A percentile compares a stretch with the other conserved stretches of the same genome.
These are phyloP conservation scores for Crax fasciolata DNA, from an alignment of 2,797 vertebrate species.

Conservation along the genomic window DNA sequence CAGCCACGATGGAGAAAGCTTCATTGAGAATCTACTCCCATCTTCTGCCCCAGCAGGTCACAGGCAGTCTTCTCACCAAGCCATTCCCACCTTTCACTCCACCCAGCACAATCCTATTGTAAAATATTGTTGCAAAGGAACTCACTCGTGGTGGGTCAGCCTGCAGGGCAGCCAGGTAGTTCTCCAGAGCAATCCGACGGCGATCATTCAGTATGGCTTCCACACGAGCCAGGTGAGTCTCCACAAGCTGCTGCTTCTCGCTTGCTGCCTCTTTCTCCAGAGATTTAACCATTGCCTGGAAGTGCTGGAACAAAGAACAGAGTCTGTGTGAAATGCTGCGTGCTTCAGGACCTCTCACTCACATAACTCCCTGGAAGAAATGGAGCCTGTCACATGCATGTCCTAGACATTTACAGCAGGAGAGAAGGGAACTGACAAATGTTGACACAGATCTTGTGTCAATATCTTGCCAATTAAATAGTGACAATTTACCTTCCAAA, in stretches of 20 bases:
- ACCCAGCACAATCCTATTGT: rapidly evolving
- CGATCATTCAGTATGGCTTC: constrained; percentile 97
- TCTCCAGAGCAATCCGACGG: constrained; percentile 95
- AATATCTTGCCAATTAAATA: background rate
- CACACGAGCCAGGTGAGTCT: constrained; percentile 96
- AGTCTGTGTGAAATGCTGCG: background rate
- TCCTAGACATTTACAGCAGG: background rate
- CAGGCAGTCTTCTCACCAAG: background rate
- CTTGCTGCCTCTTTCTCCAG: constrained; percentile 97
- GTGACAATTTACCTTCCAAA: background rate
- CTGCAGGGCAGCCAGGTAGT: constrained; percentile 95
- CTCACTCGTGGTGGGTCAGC: constrained; percentile 92
- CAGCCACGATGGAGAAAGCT: background rate
- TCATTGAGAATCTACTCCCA: background rate
- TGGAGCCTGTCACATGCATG: background rate
- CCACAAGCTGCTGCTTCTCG: constrained; percentile 97
- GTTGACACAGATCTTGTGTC: background rate
- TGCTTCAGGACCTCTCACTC: background rate
- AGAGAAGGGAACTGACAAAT: background rate
- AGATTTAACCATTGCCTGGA: constrained; percentile 96
- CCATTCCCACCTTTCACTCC: background rate
- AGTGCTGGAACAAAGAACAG: constrained; percentile 85
- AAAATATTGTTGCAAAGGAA: rapidly evolving
- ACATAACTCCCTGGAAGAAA: background rate
- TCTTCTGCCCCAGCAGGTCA: background rate